Percentiles rank a stretch among this genome's conserved stretches.
Conservation (phyloP, 2,888 invertebrate genomes). For the Hipparchia sbordonii region DNA sequence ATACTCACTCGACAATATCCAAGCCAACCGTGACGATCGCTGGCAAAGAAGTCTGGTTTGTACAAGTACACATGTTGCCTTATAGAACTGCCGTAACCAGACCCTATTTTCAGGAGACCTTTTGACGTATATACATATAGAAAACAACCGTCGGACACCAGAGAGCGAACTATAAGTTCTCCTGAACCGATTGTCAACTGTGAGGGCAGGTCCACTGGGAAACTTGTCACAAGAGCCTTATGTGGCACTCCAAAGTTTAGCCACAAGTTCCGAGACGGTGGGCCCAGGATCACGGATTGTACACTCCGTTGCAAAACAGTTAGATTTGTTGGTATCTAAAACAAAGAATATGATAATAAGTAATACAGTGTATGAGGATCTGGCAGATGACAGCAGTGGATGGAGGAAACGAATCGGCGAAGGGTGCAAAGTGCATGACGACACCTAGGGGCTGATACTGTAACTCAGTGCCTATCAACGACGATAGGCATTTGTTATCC, state of each 20-base stretch:
- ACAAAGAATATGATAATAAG: conserved; percentile 24
- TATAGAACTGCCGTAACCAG: conserved; percentile 96
- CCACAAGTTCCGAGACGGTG: conserved; percentile 93
- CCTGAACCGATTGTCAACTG: conserved; percentile 59
- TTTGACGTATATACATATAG: conserved; percentile 93
- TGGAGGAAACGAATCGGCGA: too few species aligned
- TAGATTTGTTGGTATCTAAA: conserved; percentile 91
- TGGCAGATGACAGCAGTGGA: too few species aligned
- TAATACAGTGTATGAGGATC: too few species aligned
- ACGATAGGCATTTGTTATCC: too few species aligned
- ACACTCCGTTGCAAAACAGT: conserved; percentile 94
- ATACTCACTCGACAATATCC: conserved; percentile 89
- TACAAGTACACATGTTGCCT: conserved; percentile 94
- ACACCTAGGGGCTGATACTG: too few species aligned
- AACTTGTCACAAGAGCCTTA: conserved; percentile 87
- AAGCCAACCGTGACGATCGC: conserved; percentile 91
- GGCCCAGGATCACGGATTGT: conserved; percentile 93
- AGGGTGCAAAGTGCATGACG: too few species aligned
- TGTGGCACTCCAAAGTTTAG: conserved; percentile 93
- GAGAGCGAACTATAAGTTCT: conserved; percentile 79
- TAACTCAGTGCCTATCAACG: too few species aligned
- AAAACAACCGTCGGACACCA: conserved; percentile 95
- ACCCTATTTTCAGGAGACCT: conserved; percentile 96
- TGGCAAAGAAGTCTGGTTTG: conserved; percentile 90
- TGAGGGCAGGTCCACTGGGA: conserved; percentile 76